Base-by-base conservation (phyloP, 2,888 invertebrate genomes). In the Argynnis bischoffii region DNA sequence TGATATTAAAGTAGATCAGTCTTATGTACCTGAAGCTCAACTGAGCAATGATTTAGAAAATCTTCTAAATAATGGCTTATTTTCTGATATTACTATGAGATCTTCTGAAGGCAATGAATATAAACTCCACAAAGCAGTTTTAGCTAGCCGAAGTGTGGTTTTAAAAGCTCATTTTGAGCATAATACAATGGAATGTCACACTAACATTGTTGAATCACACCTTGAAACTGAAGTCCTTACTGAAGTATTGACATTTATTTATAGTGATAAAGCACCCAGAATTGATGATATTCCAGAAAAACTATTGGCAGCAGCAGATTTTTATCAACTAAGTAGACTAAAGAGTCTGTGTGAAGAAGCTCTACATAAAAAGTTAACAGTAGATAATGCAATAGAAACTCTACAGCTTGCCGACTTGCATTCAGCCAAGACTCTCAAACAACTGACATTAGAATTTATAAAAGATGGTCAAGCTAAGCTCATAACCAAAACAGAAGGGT, bases 141-240 rank as follows among this genome's bases (percentile, higher is more conserved):
- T 92, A 51, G 90, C 92, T 0, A 88, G 87, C 71, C 79, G 92
- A 26, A 92, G 92, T 80, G 84, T 81, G 18, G 92, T 92, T 0
- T 69, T 92, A 6, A 90, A 89, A 69, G 92, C 92, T 41, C 88
- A 92, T 73, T 92, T 92, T 78, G 87, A 90, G 68, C 91, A 92
- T 63, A 90, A 91, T 71, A 92, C 90, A 54, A 84, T 81, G 21
- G 92, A 92, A 77, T 86, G 88, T 72, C 74, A 73, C 5, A 92
- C 90, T 6, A 92, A 92, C 72, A 72, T 86, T 70, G 84, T 92
- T 2, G 87, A 90, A 70, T 88, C 89, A 55, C 87, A 84, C 0
- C 77, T 91, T 2, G 89, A 90, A n/a, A 78, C 88, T 21, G 90
- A 90, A 59, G 87, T 91, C 0, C 71, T 92, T 15, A 77, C 76